Evolutionary conservation across 2,797 vertebrate genomes (phyloP).

Genomic region (Acomys russatus): DNA sequence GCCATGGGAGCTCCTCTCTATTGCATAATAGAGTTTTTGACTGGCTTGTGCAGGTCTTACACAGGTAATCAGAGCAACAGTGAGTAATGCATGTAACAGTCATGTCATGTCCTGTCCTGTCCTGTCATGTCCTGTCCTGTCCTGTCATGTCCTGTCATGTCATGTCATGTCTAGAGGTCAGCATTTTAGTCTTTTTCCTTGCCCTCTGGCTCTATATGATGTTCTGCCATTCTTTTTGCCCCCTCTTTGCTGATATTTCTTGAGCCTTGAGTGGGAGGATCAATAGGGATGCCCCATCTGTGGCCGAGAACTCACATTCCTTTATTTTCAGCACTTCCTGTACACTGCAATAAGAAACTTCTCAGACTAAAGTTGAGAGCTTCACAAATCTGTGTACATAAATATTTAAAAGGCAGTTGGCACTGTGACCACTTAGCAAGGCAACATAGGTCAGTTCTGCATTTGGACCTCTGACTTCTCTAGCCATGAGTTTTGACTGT

Average conservation of each 20-base stretch:
- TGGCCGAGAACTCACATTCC: neutral
- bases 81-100: neutral
- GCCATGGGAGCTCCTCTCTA: neutral
- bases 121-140: too few species aligned
- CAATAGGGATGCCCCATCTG: neutral
- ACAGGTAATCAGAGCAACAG: neutral
- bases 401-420: neutral
- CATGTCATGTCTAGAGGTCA: neutral
- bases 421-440: neutral
- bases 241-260: too few species aligned
- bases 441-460: neutral
- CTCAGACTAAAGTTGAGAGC: neutral
- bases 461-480: neutral
- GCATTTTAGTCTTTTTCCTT: neutral
- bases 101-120: too few species aligned
- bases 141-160: too few species aligned
- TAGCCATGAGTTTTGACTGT: neutral
- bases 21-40: neutral
- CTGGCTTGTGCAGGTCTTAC: neutral
- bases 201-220: neutral
- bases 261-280: neutral
- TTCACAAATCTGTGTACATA: neutral
- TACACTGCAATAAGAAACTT: neutral
- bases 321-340: neutral
- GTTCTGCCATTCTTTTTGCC: neutral